A percentile compares a stretch with the other conserved stretches of the same genome.
Evolutionary conservation across 2,113 vertebrate species (phyloP).

Genomic region (Chaetodon auriga): DNA sequence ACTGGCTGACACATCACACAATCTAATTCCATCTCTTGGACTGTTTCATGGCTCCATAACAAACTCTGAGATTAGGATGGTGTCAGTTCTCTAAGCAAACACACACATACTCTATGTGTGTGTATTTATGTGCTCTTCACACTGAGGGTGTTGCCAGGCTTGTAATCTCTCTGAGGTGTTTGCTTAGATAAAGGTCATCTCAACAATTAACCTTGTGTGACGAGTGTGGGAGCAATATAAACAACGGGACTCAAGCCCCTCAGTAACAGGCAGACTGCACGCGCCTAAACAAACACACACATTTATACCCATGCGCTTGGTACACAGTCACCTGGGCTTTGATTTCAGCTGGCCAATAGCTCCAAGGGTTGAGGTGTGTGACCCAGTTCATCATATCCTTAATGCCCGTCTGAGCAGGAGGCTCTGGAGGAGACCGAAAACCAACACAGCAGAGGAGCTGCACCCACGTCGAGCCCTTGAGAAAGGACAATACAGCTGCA

Average conservation of each 20-base stretch:
- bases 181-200: conserved; percentile 73
- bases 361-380: conserved; percentile 1
- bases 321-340: conserved; percentile 36
- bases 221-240: conserved; percentile 62
- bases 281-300: conserved; percentile 47
- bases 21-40: conserved; percentile 50
- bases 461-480: conserved; percentile 3
- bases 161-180: conserved; percentile 68
- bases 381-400: conserved; percentile 35
- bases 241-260: conserved; percentile 56
- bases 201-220: conserved; percentile 82
- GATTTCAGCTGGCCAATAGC: conserved; percentile 23
- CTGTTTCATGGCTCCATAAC: conserved; percentile 53
- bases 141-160: conserved; percentile 34
- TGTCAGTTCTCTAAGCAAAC: conserved; percentile 48
- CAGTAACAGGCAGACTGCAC: conserved; percentile 9
- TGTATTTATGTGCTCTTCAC: not conserved
- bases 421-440: conserved; percentile 26
- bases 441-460: conserved; percentile 20
- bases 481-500: conserved; percentile 51
- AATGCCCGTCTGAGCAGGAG: conserved; percentile 20
- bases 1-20: conserved; percentile 42
- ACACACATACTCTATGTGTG: conserved; percentile 22
- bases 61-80: conserved; percentile 61
- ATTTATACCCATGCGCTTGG: not conserved